Percentiles rank a stretch among this genome's conserved stretches.
phyloP scores from a whole-genome alignment of 2,113 vertebrate species.

The Riparia riparia region DNA sequence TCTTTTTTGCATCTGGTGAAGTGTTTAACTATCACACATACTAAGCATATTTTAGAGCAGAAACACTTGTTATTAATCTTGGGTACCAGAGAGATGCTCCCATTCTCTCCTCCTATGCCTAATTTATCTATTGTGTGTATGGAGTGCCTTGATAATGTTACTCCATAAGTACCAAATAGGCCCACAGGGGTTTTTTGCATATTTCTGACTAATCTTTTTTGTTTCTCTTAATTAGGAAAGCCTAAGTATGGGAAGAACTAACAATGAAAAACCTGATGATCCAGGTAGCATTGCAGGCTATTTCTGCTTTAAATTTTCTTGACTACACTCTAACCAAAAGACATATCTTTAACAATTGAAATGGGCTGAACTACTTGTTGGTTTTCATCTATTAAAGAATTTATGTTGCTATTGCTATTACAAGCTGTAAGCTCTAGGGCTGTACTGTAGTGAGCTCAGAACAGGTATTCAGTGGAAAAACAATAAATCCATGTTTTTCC shows the following conservation, averaged over 20 bases:
- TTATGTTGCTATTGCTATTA: background rate
- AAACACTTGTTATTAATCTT: background rate
- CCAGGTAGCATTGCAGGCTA: conserved; percentile 50
- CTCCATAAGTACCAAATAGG: background rate
- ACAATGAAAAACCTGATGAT: background rate
- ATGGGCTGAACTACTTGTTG: background rate
- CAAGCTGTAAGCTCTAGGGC: background rate
- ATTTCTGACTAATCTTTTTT: background rate
- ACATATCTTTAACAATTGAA: background rate
- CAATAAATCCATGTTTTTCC: background rate
- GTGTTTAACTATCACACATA: background rate
- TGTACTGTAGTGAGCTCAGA: background rate
- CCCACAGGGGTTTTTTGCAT: background rate
- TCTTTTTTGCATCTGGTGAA: background rate
- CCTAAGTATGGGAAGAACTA: conserved; percentile 43
- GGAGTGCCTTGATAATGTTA: background rate
- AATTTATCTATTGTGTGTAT: background rate
- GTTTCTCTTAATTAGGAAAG: background rate
- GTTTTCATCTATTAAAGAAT: background rate
- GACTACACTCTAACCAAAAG: background rate
- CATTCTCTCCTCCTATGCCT: background rate
- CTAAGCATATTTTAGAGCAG: background rate
- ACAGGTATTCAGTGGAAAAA: background rate
- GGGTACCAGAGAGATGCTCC: background rate
- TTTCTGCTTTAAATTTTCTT: background rate